Base-by-base conservation (phyloP, 2,888 invertebrate species). In the Cylloceria caligata region DNA sequence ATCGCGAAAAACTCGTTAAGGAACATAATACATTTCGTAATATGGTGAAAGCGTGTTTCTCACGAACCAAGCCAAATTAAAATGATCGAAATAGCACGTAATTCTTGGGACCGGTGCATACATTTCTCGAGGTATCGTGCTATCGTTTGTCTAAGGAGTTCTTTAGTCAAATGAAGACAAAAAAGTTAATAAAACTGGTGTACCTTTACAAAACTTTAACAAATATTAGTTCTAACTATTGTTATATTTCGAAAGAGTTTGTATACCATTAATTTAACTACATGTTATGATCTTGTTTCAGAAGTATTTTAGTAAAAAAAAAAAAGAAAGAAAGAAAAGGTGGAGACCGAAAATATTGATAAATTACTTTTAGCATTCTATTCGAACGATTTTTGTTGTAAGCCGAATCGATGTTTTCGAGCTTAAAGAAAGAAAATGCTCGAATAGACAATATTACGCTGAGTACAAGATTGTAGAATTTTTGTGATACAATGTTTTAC, bases 401-500 rank as follows among this genome's bases (percentile, higher is more conserved):
- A 34, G 4, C 34, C 2, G 5, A 24, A 27, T n/a, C 19, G 2
- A 34, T 9, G 34, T 36, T 30, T 30, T 30, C 34, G 60, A 77
- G 45, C 47, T 69, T 36, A 64, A 64, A 21, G n/a, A 34, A 9
- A 21, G n/a, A n/a, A n/a, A n/a, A n/a, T n/a, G n/a, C n/a, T n/a
- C n/a, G 6, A 52, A 52, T n/a, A 30, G n/a, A 34, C 11, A 7
- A 57, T 57, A 57, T 5, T 21, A 21, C 19, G 9, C 45, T 16
- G 67, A 42, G 60, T 79, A 68, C 62, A 52, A 69, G 68, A 55
- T 69, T 42, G 52, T 62, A 64, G 24, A 68, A 42, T 69, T 74
- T 62, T 64, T 69, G 80, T 76, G 60, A 68, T 68, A 76, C 47
- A 45, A 52, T 57, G 45, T 36, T 76, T 60, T 34, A 27, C 49